Evolutionary conservation across 2,888 invertebrate species (phyloP).

Genomic region (Ashinkailepas kermadecensis): DNA sequence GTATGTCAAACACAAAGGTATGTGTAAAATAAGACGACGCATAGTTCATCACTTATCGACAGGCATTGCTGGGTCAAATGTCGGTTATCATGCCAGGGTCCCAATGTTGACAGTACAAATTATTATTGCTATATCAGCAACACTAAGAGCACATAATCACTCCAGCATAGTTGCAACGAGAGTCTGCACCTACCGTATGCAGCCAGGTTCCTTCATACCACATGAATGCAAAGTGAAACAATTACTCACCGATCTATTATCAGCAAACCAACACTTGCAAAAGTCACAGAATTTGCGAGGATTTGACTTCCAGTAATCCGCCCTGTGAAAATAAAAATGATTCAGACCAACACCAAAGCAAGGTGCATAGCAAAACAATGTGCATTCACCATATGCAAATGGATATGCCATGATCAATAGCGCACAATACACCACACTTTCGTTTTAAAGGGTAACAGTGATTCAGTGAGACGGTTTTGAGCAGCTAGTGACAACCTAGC

Average conservation of each 20-base stretch:
- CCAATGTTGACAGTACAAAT: neutral
- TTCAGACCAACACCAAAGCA: no score
- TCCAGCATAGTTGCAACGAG: no score
- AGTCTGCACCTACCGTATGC: neutral
- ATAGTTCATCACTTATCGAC: no score
- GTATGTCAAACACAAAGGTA: no score
- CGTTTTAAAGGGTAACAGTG: no score
- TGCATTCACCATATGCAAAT: no score
- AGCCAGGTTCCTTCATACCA: neutral
- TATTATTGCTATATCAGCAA: neutral
- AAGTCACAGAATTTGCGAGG: conserved; percentile 93
- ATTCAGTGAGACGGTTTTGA: no score
- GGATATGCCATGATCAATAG: no score
- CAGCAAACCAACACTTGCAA: conserved; percentile 97
- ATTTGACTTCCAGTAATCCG: conserved; percentile 94
- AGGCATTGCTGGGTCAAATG: neutral
- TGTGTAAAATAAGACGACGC: no score
- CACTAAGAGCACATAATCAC: neutral
- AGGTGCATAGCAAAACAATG: no score
- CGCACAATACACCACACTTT: no score
- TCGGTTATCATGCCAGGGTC: neutral
- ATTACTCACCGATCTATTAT: conserved; percentile 70
- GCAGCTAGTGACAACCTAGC: no score
- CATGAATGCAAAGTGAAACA: neutral
- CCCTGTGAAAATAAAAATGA: conserved; percentile 53